Percentiles rank a stretch among this genome's conserved stretches.
phyloP scores from a whole-genome alignment of 2,113 vertebrate genomes.

The Larimichthys crocea region DNA sequence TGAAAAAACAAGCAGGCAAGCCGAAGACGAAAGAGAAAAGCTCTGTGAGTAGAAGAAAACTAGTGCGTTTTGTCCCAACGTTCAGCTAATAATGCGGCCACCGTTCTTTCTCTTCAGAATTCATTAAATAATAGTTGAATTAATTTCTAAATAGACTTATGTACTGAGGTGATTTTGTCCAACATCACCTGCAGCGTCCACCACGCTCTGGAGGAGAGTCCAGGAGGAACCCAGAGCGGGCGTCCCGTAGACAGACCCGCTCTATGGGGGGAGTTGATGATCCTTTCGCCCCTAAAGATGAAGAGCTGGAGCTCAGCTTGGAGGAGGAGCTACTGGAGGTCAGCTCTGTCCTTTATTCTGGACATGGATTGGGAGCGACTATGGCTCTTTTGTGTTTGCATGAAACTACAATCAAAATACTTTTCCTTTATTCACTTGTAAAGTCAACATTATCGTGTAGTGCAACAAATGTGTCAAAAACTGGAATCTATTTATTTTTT shows the following conservation, averaged over 20 bases:
- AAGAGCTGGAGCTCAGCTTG: conserved; percentile 74
- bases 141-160: background rate
- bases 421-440: background rate
- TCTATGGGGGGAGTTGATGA: conserved; percentile 71
- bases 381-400: background rate
- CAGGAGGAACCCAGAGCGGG: conserved; percentile 76
- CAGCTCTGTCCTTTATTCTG: background rate
- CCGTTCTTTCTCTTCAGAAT: background rate
- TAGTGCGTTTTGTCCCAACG: too few species aligned
- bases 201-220: conserved; percentile 37
- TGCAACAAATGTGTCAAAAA: background rate
- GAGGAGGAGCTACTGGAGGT: conserved; percentile 82
- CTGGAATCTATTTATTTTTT: background rate
- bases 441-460: background rate
- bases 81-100: background rate
- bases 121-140: background rate
- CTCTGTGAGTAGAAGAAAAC: conserved; percentile 58
- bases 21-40: conserved; percentile 49
- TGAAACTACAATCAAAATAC: background rate
- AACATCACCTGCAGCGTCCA: conserved; percentile 48
- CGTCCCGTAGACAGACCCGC: conserved; percentile 76
- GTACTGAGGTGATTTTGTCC: background rate
- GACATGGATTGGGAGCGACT: background rate
- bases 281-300: conserved; percentile 19
- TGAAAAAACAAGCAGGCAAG: conserved; percentile 60